Conservation (phyloP, 2,888 invertebrate genomes). For the Ochlodes sylvanus region DNA sequence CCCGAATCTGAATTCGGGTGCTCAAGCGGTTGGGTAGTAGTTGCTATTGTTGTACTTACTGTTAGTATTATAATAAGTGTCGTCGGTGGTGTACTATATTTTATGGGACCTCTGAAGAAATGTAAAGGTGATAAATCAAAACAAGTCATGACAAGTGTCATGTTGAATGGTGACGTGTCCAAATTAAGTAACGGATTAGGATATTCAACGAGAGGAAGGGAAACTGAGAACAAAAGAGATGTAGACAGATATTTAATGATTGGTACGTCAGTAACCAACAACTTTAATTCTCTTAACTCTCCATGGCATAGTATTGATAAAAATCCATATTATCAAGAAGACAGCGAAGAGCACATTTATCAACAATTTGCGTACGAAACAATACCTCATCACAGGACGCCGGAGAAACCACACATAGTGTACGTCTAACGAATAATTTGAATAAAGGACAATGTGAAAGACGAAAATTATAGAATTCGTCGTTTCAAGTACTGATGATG, state of each 20-base stretch:
- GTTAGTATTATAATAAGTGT: constrained; percentile 83
- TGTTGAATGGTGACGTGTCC: constrained; percentile 80
- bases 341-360: constrained; percentile 81
- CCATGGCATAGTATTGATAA: constrained; percentile 83
- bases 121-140: constrained; percentile 83
- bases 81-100: constrained; percentile 79
- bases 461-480: constrained; percentile 69
- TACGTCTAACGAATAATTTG: constrained; percentile 84
- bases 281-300: constrained; percentile 80
- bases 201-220: constrained; percentile 77
- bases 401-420: constrained; percentile 85
- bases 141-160: constrained; percentile 82
- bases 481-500: constrained; percentile 63
- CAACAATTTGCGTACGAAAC: constrained; percentile 83
- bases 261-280: constrained; percentile 80
- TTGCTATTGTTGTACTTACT: constrained; percentile 80
- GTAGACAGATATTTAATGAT: constrained; percentile 82
- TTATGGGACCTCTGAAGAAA: constrained; percentile 80
- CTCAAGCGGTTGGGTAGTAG: constrained; percentile 86
- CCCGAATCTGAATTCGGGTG: constrained; percentile 87
- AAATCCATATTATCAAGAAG: constrained; percentile 78
- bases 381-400: constrained; percentile 80
- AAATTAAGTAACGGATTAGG: constrained; percentile 80
- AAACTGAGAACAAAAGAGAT: constrained; percentile 77
- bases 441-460: constrained; percentile 70